These are phyloP conservation scores for Diarsia rubi DNA, from an alignment of 2,888 invertebrate genomes.

Conservation along the genomic window DNA sequence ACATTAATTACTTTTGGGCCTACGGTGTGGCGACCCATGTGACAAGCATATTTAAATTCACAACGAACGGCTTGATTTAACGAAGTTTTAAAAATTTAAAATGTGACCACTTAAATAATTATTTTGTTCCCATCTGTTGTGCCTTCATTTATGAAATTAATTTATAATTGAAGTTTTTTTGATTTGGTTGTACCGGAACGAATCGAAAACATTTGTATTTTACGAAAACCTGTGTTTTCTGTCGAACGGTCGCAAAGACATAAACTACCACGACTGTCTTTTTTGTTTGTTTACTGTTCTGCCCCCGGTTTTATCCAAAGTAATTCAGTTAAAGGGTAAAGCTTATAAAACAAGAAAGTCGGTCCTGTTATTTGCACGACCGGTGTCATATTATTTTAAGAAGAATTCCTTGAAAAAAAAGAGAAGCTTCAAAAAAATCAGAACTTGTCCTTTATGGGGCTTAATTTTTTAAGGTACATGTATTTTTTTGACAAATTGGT, in stretches of 20 bases:
- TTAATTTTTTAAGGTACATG: too few relatives aligned
- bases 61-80: slow-evolving; percentile 13
- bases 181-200: neutral
- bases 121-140: slow-evolving; percentile 26
- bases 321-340: neutral
- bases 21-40: slow-evolving; percentile 43
- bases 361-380: too few relatives aligned
- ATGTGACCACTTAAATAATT: slow-evolving; percentile 16
- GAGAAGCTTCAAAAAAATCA: too few relatives aligned
- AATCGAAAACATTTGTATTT: slow-evolving; percentile 20
- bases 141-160: slow-evolving; percentile 2
- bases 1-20: slow-evolving; percentile 69
- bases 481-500: too few relatives aligned
- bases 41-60: slow-evolving; percentile 62
- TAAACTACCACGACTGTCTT: neutral
- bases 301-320: neutral
- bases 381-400: too few relatives aligned
- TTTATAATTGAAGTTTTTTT: slow-evolving; percentile 30
- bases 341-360: too few relatives aligned
- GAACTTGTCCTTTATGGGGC: too few relatives aligned
- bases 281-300: neutral
- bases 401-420: too few relatives aligned
- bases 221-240: neutral
- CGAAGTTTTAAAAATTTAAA: slow-evolving; percentile 41
- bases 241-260: neutral